Conservation (phyloP, 2,888 invertebrate species). For the Ischnus inquisitorius region DNA sequence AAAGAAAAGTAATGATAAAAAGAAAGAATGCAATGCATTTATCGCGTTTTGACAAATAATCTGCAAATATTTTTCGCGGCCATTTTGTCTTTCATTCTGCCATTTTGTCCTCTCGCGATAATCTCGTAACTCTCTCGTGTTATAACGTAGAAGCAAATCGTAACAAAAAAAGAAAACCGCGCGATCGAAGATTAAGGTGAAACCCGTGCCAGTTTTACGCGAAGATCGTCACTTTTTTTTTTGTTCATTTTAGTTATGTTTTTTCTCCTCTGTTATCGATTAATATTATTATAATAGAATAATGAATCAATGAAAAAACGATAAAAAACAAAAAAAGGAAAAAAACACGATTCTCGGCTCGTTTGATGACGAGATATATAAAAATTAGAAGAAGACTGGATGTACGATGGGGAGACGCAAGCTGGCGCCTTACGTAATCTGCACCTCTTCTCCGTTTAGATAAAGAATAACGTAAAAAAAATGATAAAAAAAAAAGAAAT, state of each 20-base stretch:
- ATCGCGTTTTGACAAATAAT: constrained; percentile 31
- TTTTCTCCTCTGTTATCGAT: constrained; percentile 61
- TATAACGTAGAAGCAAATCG: constrained; percentile 14
- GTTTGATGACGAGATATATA: constrained; percentile 25
- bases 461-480: constrained; percentile 45
- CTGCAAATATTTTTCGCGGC: constrained; percentile 49
- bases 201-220: constrained; percentile 64
- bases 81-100: constrained; percentile 43
- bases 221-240: constrained; percentile 57
- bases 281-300: constrained; percentile 61
- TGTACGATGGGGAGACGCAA: constrained; percentile 57
- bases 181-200: constrained; percentile 34
- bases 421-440: constrained; percentile 67
- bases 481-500: constrained; percentile 33
- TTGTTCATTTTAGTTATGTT: constrained; percentile 56
- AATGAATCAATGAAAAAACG: constrained; percentile 36
- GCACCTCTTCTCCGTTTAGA: constrained; percentile 55
- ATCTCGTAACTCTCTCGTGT: constrained; percentile 11
- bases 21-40: constrained; percentile 23
- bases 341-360: constrained; percentile 32
- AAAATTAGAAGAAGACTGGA: constrained; percentile 22
- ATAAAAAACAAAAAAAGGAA: constrained; percentile 28
- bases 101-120: constrained; percentile 19
- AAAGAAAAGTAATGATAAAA: not conserved
- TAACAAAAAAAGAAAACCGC: constrained; percentile 13